A percentile compares a stretch with the other conserved stretches of the same genome.
These are phyloP conservation scores for Tupaia tana DNA, from an alignment of 2,113 vertebrate species.

Conservation along the genomic window DNA sequence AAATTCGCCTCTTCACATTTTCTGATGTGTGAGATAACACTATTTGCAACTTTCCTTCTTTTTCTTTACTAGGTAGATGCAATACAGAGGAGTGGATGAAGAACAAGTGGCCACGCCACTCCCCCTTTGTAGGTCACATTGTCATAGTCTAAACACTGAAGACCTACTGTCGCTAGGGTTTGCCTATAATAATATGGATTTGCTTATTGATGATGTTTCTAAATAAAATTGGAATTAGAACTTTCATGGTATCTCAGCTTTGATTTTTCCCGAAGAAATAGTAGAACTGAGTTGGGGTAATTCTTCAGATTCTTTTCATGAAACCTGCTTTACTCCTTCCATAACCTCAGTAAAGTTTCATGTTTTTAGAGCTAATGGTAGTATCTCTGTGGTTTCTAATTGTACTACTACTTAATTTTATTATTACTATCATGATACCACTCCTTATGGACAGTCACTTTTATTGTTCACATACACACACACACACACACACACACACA, in stretches of 20 bases:
- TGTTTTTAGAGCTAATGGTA: background rate
- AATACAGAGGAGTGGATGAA: background rate
- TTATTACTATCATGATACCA: background rate
- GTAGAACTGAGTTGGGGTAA: background rate
- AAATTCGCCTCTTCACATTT: constrained; percentile 49
- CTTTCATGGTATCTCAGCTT: background rate
- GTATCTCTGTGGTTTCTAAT: background rate
- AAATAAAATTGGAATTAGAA: constrained; percentile 28
- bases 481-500: background rate
- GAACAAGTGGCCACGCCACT: background rate
- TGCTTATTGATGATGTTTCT: background rate
- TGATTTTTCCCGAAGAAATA: constrained; percentile 7
- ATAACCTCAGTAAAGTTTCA: constrained; percentile 30
- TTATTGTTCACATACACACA: background rate
- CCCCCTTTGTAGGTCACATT: background rate
- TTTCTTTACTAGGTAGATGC: background rate
- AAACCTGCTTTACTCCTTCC: background rate
- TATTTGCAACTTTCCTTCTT: background rate
- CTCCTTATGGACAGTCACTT: background rate
- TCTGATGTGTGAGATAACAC: constrained; percentile 29
- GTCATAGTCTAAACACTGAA: background rate
- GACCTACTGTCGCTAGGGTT: background rate
- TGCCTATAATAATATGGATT: background rate
- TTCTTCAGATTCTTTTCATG: background rate
- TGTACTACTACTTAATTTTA: background rate